phyloP scores from a whole-genome alignment of 2,797 vertebrate species.

The Streptopelia turtur region DNA sequence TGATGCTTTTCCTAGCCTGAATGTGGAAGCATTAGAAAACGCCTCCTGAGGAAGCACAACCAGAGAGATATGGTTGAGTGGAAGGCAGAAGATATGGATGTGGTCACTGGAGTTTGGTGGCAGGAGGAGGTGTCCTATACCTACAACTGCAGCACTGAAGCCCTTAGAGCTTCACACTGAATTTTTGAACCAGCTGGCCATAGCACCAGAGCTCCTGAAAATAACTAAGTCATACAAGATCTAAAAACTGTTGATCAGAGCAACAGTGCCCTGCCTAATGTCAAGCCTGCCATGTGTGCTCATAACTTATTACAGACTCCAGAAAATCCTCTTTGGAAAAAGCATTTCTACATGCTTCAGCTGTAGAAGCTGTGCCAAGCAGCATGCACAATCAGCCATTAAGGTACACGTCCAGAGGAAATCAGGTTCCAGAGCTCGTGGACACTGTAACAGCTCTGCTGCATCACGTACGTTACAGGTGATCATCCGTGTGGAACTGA shows the following conservation, averaged over 20 bases:
- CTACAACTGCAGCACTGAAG: background rate
- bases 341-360: background rate
- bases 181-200: background rate
- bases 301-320: background rate
- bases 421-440: background rate
- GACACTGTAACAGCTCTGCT: background rate
- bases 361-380: background rate
- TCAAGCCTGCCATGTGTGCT: background rate
- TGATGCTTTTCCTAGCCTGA: background rate
- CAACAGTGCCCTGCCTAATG: background rate
- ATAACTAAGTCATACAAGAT: background rate
- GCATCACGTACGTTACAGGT: background rate
- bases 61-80: background rate
- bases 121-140: background rate
- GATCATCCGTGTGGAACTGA: background rate
- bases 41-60: background rate
- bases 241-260: background rate
- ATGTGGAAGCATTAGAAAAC: background rate
- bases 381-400: background rate
- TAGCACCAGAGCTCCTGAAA: background rate
- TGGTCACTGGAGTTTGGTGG: background rate
- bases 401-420: background rate
- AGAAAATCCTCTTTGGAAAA: background rate
- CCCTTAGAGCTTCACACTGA: background rate
- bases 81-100: background rate